These are phyloP conservation scores for Ophraella communa DNA, from an alignment of 2,888 invertebrate genomes.

Conservation along the genomic window DNA sequence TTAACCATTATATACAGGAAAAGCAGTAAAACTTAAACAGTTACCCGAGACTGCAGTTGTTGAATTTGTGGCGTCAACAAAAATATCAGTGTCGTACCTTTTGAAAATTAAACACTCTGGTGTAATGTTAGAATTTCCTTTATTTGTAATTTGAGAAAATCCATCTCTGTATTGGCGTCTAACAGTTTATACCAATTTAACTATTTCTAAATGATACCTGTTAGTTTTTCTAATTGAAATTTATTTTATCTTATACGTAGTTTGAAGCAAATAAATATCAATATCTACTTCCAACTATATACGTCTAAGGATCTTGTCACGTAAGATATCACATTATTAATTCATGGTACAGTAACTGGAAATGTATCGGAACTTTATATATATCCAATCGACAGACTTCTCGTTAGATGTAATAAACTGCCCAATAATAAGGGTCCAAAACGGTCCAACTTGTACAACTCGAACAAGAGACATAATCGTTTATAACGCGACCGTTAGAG, in stretches of 20 bases:
- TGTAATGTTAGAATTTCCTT: no score
- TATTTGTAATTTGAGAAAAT: no score
- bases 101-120: no score
- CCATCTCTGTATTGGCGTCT: no score
- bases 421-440: conserved; percentile 34
- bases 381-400: conserved; percentile 32
- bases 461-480: conserved; percentile 42
- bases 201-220: background rate
- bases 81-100: no score
- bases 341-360: conserved; percentile 5
- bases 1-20: no score
- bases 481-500: conserved; percentile 35
- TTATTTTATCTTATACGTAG: background rate
- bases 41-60: no score
- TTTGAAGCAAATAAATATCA: background rate
- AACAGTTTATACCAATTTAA: background rate
- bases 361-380: conserved; percentile 18
- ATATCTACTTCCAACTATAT: background rate
- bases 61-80: no score
- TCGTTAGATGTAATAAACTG: conserved; percentile 35
- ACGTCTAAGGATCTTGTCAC: background rate
- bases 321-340: conserved; percentile 13
- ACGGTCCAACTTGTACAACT: conserved; percentile 35
- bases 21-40: no score
- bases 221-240: background rate